phyloP scores from a whole-genome alignment of 2,888 invertebrate genomes.

The Microplitis deprimator region DNA sequence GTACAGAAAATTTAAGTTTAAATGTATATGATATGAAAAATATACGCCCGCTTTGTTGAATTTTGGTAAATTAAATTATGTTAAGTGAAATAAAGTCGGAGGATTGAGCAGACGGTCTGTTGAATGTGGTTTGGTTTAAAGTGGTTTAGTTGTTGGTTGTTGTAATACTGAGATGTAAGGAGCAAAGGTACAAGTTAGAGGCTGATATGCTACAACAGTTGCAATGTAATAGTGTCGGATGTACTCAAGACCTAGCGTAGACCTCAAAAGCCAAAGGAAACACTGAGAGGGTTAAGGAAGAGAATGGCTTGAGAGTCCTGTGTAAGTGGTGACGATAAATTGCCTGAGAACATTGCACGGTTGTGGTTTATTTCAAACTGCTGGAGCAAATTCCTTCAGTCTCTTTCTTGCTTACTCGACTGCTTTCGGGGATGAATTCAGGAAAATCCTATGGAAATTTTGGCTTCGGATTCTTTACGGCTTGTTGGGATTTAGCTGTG shows the following conservation, averaged over 20 bases:
- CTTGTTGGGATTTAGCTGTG: background rate
- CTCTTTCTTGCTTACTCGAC: background rate
- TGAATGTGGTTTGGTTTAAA: no score
- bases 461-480: constrained; percentile 5
- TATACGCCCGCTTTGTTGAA: no score
- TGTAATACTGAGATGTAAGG: background rate
- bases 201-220: background rate
- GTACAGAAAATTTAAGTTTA: no score
- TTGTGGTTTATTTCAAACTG: constrained; percentile 26
- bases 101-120: no score
- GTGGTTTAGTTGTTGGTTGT: background rate
- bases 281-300: constrained; percentile 2
- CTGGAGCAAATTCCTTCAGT: constrained; percentile 19
- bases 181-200: background rate
- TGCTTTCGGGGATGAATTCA: background rate
- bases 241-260: constrained; percentile 6
- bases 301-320: constrained; percentile 19
- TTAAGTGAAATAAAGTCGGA: no score
- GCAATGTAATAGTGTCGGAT: constrained; percentile 16
- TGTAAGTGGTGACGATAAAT: constrained; percentile 42
- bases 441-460: constrained; percentile 29
- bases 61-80: no score
- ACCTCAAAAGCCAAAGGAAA: constrained; percentile 12
- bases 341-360: constrained; percentile 34
- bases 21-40: no score